Percentiles rank a stretch among this genome's conserved stretches.
Conservation (phyloP, 2,888 invertebrate species). For the Bruchidius siliquastri region DNA sequence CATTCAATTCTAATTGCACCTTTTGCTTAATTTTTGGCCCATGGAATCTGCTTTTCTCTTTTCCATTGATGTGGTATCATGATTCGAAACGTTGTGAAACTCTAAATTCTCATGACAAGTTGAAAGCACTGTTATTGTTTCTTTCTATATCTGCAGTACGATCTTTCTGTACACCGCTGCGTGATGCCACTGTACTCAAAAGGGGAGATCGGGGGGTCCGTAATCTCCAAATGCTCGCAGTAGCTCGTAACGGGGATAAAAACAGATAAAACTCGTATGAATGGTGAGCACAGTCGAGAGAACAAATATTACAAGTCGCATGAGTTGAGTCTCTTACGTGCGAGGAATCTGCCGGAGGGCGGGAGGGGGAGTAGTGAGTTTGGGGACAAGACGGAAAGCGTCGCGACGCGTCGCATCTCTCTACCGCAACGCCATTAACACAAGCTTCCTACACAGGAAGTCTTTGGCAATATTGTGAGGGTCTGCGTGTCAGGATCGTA, state of each 20-base stretch:
- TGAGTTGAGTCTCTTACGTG: constrained; percentile 50
- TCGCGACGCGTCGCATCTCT: constrained; percentile 63
- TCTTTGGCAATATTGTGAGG: not conserved
- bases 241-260: constrained; percentile 35
- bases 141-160: too few relatives aligned
- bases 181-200: not conserved
- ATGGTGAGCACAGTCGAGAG: constrained; percentile 46
- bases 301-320: constrained; percentile 49
- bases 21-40: too few relatives aligned
- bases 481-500: not conserved
- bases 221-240: constrained; percentile 44
- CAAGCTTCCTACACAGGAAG: not conserved
- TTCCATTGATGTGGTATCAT: too few relatives aligned
- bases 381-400: constrained; percentile 60
- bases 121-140: too few relatives aligned
- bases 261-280: constrained; percentile 44
- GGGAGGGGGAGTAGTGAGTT: not conserved
- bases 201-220: not conserved
- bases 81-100: too few relatives aligned
- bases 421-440: not conserved
- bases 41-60: too few relatives aligned
- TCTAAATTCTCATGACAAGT: too few relatives aligned
- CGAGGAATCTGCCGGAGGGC: constrained; percentile 44
- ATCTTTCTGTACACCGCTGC: too few relatives aligned
- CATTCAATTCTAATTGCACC: too few relatives aligned